Base-by-base conservation (phyloP, 2,797 vertebrate species). In the Pelochelys cantorii region DNA sequence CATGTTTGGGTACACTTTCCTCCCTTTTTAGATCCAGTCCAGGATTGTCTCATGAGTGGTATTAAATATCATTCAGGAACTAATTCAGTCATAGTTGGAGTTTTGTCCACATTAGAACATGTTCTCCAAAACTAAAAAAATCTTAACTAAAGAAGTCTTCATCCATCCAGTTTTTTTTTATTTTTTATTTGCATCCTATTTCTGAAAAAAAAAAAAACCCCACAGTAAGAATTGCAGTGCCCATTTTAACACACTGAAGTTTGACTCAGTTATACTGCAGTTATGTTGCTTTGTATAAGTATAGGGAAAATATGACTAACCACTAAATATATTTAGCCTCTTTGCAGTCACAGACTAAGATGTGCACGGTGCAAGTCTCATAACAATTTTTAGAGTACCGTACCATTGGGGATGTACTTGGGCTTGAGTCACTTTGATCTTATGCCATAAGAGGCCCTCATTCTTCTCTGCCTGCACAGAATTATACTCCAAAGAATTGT, bases 11-110 rank as follows among this genome's bases (percentile, higher is more conserved):
- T 95, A 96, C 79, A 95, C 62, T 87, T 83, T 92, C 0, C 1
- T 88, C 88, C 84, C 92, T 91, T 93, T 59, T 57, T 88, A 94
- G 74, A 95, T 37, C 88, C 37, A 77, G 81, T 77, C 81, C 80
- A 94, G 23, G 18, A 12, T 57, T 92, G 81, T 93, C 93, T 94
- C 87, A 91, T 86, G 86, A 5, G 81, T 1, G 6, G 11, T 85
- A 65, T 84, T 90, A 88, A 94, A 88, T 86, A 88, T 68, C 75
- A 56, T 81, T 71, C 90, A 91, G 90, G 75, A 52, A 88, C 20
- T 78, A 85, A 75, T 74, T 42, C 2, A 0, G 25, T 87, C 75
- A 5, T 85, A 14, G 22, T n/a, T 71, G 85, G n/a, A 90, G 93
- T 91, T 87, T 65, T n/a, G 93, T 93, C 79, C 90, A 71, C 8